Evolutionary conservation across 2,797 vertebrate genomes (phyloP).

Genomic region (Channa striata): DNA sequence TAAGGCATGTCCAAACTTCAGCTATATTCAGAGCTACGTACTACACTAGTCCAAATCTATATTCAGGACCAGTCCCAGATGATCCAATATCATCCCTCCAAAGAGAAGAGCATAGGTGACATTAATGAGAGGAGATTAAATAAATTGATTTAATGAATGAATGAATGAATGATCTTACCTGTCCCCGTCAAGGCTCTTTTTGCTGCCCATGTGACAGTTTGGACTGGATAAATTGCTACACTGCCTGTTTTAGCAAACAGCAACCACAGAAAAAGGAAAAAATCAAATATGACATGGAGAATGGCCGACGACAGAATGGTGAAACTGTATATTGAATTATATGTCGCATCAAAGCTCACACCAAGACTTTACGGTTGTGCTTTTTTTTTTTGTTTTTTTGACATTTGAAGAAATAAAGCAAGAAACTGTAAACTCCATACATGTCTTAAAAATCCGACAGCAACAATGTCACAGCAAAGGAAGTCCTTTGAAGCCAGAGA

Average conservation of each 20-base stretch:
- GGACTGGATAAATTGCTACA: slow-evolving; percentile 92
- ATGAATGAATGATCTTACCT: slow-evolving; percentile 87
- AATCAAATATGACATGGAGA: slow-evolving; percentile 62
- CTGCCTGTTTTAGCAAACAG: slow-evolving; percentile 87
- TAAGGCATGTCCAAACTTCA: too few relatives aligned
- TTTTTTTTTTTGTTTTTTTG: slow-evolving; percentile 2
- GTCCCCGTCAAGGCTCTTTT: slow-evolving; percentile 91
- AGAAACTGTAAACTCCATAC: slow-evolving; percentile 2
- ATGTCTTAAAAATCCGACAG: background rate
- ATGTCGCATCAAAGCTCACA: slow-evolving; percentile 23
- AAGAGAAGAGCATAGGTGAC: background rate
- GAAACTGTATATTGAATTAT: slow-evolving; percentile 32
- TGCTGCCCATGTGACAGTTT: slow-evolving; percentile 91
- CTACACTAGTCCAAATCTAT: background rate
- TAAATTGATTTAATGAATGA: slow-evolving; percentile 56
- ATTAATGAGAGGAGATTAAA: slow-evolving; percentile 18
- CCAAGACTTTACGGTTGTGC: slow-evolving; percentile 12
- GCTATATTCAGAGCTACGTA: background rate
- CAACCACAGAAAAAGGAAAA: slow-evolving; percentile 72
- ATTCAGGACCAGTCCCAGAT: background rate
- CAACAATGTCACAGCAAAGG: slow-evolving; percentile 17
- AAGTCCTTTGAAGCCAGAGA: slow-evolving; percentile 46
- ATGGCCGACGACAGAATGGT: slow-evolving; percentile 51
- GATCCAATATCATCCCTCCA: background rate
- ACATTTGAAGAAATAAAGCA: slow-evolving; percentile 17